Base-by-base conservation (phyloP, 2,888 invertebrate genomes). In the Calliopum simillimum region DNA sequence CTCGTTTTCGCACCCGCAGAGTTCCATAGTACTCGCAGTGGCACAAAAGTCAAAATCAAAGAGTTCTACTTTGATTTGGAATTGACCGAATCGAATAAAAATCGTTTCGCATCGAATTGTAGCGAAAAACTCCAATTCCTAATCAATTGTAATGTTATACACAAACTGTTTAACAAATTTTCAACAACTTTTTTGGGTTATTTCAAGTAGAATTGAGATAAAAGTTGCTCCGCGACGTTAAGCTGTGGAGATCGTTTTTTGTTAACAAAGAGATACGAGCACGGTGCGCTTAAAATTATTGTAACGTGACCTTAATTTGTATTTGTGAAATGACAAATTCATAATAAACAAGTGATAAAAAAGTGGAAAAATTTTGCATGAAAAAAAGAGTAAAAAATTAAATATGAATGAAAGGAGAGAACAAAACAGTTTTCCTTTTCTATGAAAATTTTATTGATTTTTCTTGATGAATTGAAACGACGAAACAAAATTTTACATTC, bases 301-400 rank as follows among this genome's bases (percentile, higher is more conserved):
- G 72, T 73, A 74, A 73, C 72, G 67, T 74, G 75, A 74, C 75
- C 75, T 75, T 75, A 75, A 75, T 74, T 62, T 61, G 21, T 33
- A 33, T 33, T 33, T 55, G 55, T 55, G 33, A 33, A 33, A 33
- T 33, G 33, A 33, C 5, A 33, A 33, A 33, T 33, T 33, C 33
- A 33, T 33, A 33, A 33, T 8, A 33, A 33, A 2, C 33, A 33
- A 33, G 33, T 33, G 33, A 33, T n/a, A n/a, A 33, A 33, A 33
- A 6, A 33, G 33, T 33, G 33, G 33, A 33, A 33, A 33, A 4
- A 33, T 33, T 33, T 33, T 8, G 8, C 4, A 33, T 8, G 8
- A 33, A 33, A 33, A 33, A 33, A 33, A 33, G 6, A 8, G 8
- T 1, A 33, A 33, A 33, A 33, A 33, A 33, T 33, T 5, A 25